Conservation (phyloP, 2,888 invertebrate genomes). For the Lasioglossum lativentre region DNA sequence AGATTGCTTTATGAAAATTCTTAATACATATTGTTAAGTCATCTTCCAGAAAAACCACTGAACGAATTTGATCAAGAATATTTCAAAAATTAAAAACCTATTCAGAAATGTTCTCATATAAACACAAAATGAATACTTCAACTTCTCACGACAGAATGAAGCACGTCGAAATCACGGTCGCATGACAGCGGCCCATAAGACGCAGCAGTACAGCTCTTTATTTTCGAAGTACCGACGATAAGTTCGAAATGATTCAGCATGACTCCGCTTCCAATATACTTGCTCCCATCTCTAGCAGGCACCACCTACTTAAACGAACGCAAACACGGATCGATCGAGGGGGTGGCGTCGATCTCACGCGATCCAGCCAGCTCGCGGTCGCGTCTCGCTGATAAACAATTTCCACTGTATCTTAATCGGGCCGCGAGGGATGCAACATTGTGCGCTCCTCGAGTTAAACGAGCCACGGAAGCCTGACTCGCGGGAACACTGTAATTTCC, state of each 20-base stretch:
- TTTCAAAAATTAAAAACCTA: not conserved
- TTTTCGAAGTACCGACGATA: not conserved
- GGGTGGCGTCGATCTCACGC: constrained; percentile 3
- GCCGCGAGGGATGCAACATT: constrained; percentile 24
- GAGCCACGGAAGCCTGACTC: constrained; percentile 27
- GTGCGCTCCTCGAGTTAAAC: constrained; percentile 10
- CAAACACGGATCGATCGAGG: constrained; percentile 3
- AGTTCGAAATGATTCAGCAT: not conserved
- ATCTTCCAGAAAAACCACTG: too few relatives aligned
- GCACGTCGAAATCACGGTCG: not conserved
- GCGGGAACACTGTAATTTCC: constrained; percentile 39
- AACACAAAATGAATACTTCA: not conserved
- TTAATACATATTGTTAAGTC: too few relatives aligned
- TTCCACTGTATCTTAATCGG: constrained; percentile 37
- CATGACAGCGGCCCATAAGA: not conserved
- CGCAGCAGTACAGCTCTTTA: not conserved
- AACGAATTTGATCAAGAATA: too few relatives aligned
- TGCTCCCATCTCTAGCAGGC: not conserved
- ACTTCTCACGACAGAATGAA: not conserved
- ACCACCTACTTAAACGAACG: constrained; percentile 14
- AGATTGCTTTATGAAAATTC: too few relatives aligned
- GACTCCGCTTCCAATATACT: not conserved
- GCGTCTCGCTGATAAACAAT: constrained; percentile 34
- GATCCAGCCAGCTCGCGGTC: not conserved
- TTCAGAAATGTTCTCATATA: too few relatives aligned